Evolutionary conservation across 1,140 invertebrate species (phyloP).

Genomic region (Proctacanthus coquilletti): DNA sequence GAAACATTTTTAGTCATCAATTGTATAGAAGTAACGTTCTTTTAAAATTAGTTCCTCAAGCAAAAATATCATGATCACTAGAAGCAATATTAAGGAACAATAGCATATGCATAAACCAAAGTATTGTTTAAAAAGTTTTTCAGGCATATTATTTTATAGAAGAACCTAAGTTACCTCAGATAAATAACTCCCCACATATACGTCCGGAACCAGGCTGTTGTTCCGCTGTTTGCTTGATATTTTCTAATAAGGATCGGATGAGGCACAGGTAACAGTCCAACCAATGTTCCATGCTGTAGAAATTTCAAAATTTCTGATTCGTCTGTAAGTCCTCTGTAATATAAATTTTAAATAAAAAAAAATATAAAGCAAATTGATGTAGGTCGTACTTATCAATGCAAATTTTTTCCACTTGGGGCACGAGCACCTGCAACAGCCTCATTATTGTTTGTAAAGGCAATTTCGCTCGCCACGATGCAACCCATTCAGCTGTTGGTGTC

Average conservation of each 20-base stretch:
- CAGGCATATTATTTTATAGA: background rate
- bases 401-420: constrained; percentile 99
- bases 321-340: constrained; percentile 86
- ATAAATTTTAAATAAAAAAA: constrained; percentile 4
- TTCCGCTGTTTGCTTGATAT: constrained; percentile 96
- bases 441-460: constrained; percentile 97
- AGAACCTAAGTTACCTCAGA: constrained; percentile 63
- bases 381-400: constrained; percentile 99
- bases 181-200: constrained; percentile 99
- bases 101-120: background rate
- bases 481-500: constrained; percentile 86
- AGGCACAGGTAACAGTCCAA: constrained; percentile 93
- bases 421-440: constrained; percentile 92
- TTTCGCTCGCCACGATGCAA: constrained; percentile 91
- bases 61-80: background rate
- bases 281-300: constrained; percentile 95
- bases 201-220: constrained; percentile 97
- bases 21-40: too few relatives aligned
- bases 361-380: constrained; percentile 11
- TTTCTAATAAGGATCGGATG: constrained; percentile 98
- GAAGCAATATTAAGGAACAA: background rate
- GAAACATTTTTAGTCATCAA: too few relatives aligned
- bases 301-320: constrained; percentile 99
- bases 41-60: too few relatives aligned
- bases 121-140: constrained; percentile 1